Conservation (phyloP, 2,797 vertebrate genomes). For the Melanogrammus aeglefinus region DNA sequence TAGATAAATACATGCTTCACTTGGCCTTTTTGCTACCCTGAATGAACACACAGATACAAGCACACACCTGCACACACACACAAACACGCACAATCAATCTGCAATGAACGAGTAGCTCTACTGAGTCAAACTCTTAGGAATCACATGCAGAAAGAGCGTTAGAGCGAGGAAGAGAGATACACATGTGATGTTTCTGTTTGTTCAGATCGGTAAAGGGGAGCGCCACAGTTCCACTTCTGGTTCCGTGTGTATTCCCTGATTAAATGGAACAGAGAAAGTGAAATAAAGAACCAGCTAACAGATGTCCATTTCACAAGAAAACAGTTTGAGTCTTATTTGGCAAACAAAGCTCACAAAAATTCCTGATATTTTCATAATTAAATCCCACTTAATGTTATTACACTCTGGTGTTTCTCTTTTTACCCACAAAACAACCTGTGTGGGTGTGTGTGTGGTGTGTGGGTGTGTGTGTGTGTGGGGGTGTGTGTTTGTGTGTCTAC, state of each 20-base stretch:
- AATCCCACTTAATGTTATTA: too few species aligned
- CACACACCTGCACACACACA: background rate
- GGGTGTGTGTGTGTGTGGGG: background rate
- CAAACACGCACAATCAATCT: background rate
- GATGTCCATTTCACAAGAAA: background rate
- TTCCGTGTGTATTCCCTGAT: background rate
- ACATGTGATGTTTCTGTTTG: background rate
- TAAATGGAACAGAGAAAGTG: background rate
- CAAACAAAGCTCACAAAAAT: background rate
- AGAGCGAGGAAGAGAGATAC: background rate
- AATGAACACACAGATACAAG: background rate
- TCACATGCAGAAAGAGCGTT: too few species aligned
- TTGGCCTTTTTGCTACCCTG: background rate
- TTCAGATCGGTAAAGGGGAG: background rate
- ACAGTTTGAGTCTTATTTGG: background rate
- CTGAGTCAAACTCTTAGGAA: too few species aligned
- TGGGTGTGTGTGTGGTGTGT: background rate
- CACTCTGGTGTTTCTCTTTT: too few species aligned
- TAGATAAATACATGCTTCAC: background rate
- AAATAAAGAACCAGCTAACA: background rate
- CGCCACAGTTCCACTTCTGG: background rate
- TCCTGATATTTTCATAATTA: too few species aligned
- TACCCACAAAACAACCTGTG: background rate
- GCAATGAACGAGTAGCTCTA: background rate
- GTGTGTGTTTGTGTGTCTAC: background rate